phyloP scores from a whole-genome alignment of 1,140 invertebrate genomes.

The Homalodisca vitripennis region DNA sequence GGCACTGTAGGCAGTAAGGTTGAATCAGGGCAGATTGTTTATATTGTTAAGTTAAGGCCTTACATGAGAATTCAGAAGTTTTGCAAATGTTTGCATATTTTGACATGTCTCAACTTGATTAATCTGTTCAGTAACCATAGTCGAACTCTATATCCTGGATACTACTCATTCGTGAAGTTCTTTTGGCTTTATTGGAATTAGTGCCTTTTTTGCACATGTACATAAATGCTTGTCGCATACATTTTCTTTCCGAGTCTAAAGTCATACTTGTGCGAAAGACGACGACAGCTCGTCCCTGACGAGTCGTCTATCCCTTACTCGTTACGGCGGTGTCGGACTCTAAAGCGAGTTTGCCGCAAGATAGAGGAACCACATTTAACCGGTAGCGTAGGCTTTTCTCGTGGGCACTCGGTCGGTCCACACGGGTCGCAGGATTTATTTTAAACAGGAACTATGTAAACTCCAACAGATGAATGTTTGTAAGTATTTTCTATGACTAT shows the following conservation, averaged over 20 bases:
- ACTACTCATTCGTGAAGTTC: neutral
- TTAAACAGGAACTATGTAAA: neutral
- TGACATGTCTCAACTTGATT: neutral
- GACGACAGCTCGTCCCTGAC: neutral
- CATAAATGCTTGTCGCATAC: neutral
- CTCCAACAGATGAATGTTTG: slow-evolving; percentile 6
- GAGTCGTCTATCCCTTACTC: neutral
- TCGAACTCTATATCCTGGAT: neutral
- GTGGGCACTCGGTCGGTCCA: neutral
- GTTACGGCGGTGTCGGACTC: too few relatives aligned
- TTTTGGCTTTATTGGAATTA: neutral
- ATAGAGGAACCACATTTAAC: too few relatives aligned
- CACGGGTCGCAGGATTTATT: neutral
- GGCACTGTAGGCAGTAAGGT: neutral
- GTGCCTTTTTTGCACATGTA: slow-evolving; percentile 21
- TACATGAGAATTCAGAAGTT: neutral
- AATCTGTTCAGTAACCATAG: neutral
- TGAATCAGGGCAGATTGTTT: neutral
- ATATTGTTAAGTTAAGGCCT: neutral
- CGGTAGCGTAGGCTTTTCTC: neutral
- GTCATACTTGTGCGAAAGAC: too few relatives aligned
- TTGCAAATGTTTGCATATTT: too few relatives aligned
- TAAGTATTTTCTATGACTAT: slow-evolving; percentile 23
- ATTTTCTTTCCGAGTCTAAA: neutral
- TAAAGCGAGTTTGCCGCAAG: too few relatives aligned